A percentile compares a stretch with the other conserved stretches of the same genome.
phyloP scores from a whole-genome alignment of 2,113 vertebrate species.

The Syngnathus scovelli region DNA sequence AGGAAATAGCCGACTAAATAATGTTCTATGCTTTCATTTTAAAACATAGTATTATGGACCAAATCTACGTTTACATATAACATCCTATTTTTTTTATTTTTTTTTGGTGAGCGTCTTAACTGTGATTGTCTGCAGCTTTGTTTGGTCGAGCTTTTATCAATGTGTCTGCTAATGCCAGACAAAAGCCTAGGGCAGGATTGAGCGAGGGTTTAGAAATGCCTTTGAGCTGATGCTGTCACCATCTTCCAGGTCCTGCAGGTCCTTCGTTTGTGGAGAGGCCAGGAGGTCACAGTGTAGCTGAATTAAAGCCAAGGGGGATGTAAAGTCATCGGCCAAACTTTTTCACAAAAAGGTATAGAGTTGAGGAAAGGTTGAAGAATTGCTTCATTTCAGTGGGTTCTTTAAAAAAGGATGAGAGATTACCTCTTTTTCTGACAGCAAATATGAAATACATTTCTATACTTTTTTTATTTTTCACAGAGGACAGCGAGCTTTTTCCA shows the following conservation, averaged over 20 bases:
- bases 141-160: conserved; percentile 38
- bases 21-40: not conserved
- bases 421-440: not conserved
- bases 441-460: not conserved
- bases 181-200: conserved; percentile 30
- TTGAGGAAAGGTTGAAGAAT: conserved; percentile 7
- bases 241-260: conserved; percentile 39
- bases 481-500: not conserved
- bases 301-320: conserved; percentile 27
- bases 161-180: conserved; percentile 12
- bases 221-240: conserved; percentile 57
- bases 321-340: conserved; percentile 43
- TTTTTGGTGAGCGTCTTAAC: too few relatives aligned
- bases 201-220: conserved; percentile 53
- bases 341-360: not conserved
- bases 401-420: conserved; percentile 8
- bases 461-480: conserved; percentile 8
- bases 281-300: conserved; percentile 33
- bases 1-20: not conserved
- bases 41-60: not conserved
- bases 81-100: not conserved
- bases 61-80: not conserved
- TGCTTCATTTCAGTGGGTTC: not conserved
- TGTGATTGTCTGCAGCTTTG: conserved; percentile 30
- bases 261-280: conserved; percentile 40